These are phyloP conservation scores for Palythoa heliodiscus DNA, from an alignment of 92 coral and sea anemone genomes.

Conservation along the genomic window DNA sequence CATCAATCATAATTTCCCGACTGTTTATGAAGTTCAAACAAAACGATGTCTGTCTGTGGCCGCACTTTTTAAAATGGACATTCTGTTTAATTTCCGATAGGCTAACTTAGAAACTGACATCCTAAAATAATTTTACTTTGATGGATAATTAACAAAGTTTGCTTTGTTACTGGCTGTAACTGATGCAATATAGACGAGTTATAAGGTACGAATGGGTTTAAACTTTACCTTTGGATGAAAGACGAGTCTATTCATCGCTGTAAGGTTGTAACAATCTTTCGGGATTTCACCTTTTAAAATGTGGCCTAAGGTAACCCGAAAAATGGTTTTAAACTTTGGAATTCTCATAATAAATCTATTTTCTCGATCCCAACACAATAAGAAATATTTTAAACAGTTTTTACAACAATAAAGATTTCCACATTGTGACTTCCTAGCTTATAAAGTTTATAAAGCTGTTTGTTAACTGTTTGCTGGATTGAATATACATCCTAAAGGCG, in stretches of 20 bases:
- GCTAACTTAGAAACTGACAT: no score
- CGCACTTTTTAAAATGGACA: no score
- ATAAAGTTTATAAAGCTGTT: not conserved
- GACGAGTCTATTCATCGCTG: not conserved
- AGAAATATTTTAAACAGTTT: not conserved
- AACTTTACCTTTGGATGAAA: not conserved
- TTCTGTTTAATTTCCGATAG: no score
- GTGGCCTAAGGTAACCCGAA: no score
- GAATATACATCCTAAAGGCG: slow-evolving; percentile 34
- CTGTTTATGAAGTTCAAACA: no score
- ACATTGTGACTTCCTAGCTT: slow-evolving; percentile 4
- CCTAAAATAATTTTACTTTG: not conserved
- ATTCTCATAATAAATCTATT: no score
- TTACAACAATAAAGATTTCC: slow-evolving; percentile 3
- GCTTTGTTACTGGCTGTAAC: not conserved
- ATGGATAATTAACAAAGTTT: not conserved
- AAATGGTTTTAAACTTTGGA: no score
- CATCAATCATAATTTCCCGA: no score
- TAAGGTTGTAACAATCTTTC: not conserved
- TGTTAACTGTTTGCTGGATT: slow-evolving; percentile 25
- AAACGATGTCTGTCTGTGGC: no score
- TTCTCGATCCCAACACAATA: not conserved
- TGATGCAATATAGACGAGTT: not conserved
- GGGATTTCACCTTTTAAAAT: not conserved
- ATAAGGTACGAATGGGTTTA: not conserved